Evolutionary conservation across 2,797 vertebrate genomes (phyloP).

Genomic region (Echiichthys vipera): DNA sequence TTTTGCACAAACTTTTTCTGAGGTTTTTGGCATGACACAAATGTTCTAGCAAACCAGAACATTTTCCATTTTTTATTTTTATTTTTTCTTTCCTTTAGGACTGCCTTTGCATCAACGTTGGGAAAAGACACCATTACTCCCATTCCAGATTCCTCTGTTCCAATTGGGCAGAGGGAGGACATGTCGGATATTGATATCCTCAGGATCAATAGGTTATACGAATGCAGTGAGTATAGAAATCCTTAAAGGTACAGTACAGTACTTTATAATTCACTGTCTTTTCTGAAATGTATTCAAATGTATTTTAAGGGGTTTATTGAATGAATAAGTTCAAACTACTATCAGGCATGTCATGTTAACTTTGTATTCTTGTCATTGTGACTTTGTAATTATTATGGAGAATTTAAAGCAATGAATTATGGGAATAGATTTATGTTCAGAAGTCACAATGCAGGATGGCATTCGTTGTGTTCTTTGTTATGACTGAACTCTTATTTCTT

Average conservation of each 20-base stretch:
- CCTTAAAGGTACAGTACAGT: neutral
- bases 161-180: constrained; percentile 43
- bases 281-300: neutral
- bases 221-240: constrained; percentile 27
- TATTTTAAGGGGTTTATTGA: neutral
- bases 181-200: constrained; percentile 53
- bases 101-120: constrained; percentile 32
- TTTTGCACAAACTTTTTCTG: too few species aligned
- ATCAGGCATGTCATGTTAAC: neutral
- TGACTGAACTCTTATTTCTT: neutral
- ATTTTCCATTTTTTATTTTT: neutral
- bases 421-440: neutral
- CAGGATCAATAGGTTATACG: constrained; percentile 64
- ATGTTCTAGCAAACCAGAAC: neutral
- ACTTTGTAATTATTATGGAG: too few species aligned
- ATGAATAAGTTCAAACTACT: neutral
- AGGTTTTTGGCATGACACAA: neutral
- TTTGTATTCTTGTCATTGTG: neutral
- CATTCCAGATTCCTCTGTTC: constrained; percentile 31
- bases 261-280: neutral
- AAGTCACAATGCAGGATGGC: neutral
- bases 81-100: constrained; percentile 46
- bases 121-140: constrained; percentile 60
- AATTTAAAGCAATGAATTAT: neutral
- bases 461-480: neutral